A percentile compares a stretch with the other conserved stretches of the same genome.
These are phyloP conservation scores for Campoplex capitator DNA, from an alignment of 2,888 invertebrate genomes.

Conservation along the genomic window DNA sequence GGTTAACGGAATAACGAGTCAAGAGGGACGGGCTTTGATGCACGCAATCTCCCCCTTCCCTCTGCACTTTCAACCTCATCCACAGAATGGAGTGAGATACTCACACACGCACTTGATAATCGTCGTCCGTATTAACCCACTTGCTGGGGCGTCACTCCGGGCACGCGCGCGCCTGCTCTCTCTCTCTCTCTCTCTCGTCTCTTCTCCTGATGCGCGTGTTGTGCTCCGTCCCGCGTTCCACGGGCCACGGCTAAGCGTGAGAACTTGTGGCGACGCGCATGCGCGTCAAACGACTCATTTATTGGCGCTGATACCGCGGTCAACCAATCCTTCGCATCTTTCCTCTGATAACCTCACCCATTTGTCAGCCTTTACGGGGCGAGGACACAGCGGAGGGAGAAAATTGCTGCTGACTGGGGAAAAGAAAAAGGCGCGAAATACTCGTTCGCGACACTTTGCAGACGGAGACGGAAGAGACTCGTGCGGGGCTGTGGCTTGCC, in stretches of 20 bases:
- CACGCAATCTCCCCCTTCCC: constrained; percentile 68
- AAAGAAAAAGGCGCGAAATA: constrained; percentile 27
- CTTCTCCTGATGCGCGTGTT: constrained; percentile 40
- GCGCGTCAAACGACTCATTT: constrained; percentile 53
- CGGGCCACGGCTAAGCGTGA: constrained; percentile 65
- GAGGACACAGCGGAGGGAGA: neutral
- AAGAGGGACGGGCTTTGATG: constrained; percentile 56
- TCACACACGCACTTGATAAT: constrained; percentile 72
- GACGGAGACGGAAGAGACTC: neutral
- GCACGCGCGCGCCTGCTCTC: constrained; percentile 68
- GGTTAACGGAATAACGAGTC: constrained; percentile 72
- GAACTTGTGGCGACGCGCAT: constrained; percentile 66
- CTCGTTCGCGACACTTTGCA: constrained; percentile 14
- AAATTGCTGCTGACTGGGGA: neutral
- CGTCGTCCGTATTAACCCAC: constrained; percentile 79
- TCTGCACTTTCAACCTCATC: neutral
- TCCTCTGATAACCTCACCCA: constrained; percentile 26
- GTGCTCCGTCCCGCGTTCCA: constrained; percentile 19
- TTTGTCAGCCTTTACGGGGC: neutral
- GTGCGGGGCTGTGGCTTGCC: neutral
- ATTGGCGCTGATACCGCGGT: constrained; percentile 71
- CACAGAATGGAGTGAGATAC: constrained; percentile 71
- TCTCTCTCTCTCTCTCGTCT: constrained; percentile 17
- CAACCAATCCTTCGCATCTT: constrained; percentile 41
- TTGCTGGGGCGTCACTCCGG: constrained; percentile 77